Evolutionary conservation across 2,113 vertebrate species (phyloP), one percentile per base, ranked within the genome.

Genomic region (Actenoides hombroni): DNA sequence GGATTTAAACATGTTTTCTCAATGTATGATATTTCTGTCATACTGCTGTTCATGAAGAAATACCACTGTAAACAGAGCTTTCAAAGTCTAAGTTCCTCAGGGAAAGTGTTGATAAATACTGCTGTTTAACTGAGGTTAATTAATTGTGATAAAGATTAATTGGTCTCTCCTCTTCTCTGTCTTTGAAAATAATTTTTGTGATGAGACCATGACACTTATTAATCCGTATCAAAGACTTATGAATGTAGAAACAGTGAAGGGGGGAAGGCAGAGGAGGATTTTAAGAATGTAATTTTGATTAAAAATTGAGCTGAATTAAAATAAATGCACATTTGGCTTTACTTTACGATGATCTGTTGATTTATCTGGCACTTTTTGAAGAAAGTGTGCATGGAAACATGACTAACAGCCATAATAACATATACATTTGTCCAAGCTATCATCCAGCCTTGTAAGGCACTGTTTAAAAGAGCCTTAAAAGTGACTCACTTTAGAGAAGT

Each of bases 101-200:
- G 46, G 65, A 85, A 88, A 85, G 35, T 81, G 23, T 25, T 94
- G 49, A 92, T 91, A 95, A 88, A 94, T 64, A 33, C 15, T 88
- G 39, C 11, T 94, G 19, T 90, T 90, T 88, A 94, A 24, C 7
- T 73, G 65, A 93, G 46, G 85, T 89, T 96, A 95, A 96, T 96
- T 94, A 85, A 64, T 82, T 84, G 9, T 88, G 69, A 90, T 86
- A 83, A 88, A 82, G 48, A 89, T 78, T 94, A 93, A 89, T 92
- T 93, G 54, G 67, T 94, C 16, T 92, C 25, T 94, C 17, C n/a
- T 20, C 29, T 76, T 86, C 40, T 71, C 37, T 68, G 39, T 76
- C 33, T 64, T 64, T 63, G 28, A 89, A 86, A 94, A 90, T 51
- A 63, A 4, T 82, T 92, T 92, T 76, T 73, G 35, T 93, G 35